These are phyloP conservation scores for Bombus confusus DNA, from an alignment of 1,140 invertebrate species.

Conservation along the genomic window DNA sequence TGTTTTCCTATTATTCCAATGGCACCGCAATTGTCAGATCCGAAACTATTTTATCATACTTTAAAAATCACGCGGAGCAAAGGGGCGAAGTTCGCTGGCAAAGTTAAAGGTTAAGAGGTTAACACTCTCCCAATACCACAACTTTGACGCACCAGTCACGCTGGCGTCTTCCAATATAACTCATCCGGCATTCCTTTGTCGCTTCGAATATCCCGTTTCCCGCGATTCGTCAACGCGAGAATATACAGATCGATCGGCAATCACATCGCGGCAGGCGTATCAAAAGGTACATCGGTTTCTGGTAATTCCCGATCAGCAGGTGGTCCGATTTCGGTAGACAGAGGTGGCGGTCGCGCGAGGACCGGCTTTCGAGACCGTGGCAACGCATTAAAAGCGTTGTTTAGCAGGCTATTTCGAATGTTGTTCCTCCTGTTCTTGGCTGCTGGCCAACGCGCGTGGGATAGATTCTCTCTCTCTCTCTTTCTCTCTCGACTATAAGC, in stretches of 20 bases:
- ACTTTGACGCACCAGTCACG: not conserved
- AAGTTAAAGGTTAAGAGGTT: too few species aligned
- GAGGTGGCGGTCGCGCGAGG: constrained; percentile 7
- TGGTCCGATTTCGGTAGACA: constrained; percentile 52
- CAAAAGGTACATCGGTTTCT: constrained; percentile 45
- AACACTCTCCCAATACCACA: too few species aligned
- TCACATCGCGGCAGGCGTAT: constrained; percentile 18
- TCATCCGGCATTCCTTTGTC: not conserved
- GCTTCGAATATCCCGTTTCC: not conserved
- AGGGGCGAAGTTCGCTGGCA: too few species aligned
- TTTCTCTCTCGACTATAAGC: constrained; percentile 52
- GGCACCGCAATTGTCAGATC: too few species aligned
- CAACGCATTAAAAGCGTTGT: constrained; percentile 66
- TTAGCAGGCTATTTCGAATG: constrained; percentile 72
- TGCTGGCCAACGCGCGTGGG: constrained; percentile 66
- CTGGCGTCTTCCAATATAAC: not conserved
- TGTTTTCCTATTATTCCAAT: too few species aligned
- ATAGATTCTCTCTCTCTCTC: constrained; percentile 62
- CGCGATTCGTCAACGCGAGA: constrained; percentile 3
- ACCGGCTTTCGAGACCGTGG: constrained; percentile 19
- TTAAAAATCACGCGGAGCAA: fast-evolving
- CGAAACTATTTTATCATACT: not conserved
- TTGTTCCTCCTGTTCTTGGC: constrained; percentile 64
- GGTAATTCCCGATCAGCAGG: constrained; percentile 56
- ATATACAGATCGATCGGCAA: not conserved